Conservation (phyloP, 2,113 vertebrate genomes). For the Athene cunicularia region DNA sequence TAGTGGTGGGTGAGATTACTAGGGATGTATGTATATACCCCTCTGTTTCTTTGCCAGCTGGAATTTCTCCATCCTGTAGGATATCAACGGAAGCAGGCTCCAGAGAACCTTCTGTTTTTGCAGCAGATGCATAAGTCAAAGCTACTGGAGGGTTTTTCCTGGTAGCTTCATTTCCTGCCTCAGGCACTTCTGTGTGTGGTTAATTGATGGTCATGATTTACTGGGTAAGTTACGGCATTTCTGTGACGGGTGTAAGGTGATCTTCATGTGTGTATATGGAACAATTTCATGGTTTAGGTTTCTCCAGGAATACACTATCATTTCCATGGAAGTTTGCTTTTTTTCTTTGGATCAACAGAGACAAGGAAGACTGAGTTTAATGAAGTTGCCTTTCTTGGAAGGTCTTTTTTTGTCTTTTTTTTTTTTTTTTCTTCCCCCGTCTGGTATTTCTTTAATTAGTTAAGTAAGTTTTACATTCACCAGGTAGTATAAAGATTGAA, state of each 20-base stretch:
- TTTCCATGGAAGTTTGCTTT: not conserved
- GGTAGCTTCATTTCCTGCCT: not conserved
- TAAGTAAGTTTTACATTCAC: not conserved
- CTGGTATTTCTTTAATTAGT: not conserved
- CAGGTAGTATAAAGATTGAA: constrained; percentile 7
- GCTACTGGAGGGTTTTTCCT: not conserved
- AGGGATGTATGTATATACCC: not conserved
- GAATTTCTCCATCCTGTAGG: constrained; percentile 7
- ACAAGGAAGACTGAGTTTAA: not conserved
- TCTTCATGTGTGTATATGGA: not conserved
- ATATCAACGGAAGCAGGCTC: not conserved
- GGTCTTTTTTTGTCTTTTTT: not conserved
- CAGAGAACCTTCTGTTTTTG: constrained; percentile 22
- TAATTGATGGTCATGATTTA: not conserved
- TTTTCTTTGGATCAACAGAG: not conserved
- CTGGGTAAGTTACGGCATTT: not conserved
- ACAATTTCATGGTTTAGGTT: not conserved
- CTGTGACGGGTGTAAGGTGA: not conserved
- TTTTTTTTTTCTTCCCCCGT: fast-evolving
- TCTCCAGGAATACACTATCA: not conserved
- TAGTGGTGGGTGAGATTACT: constrained; percentile 2
- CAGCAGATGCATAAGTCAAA: not conserved
- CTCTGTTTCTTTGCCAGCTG: constrained; percentile 31
- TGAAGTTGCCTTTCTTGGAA: not conserved
- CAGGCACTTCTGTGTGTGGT: not conserved